Base-by-base conservation (phyloP, 2,113 vertebrate species). In the Formicarius rufipectus region DNA sequence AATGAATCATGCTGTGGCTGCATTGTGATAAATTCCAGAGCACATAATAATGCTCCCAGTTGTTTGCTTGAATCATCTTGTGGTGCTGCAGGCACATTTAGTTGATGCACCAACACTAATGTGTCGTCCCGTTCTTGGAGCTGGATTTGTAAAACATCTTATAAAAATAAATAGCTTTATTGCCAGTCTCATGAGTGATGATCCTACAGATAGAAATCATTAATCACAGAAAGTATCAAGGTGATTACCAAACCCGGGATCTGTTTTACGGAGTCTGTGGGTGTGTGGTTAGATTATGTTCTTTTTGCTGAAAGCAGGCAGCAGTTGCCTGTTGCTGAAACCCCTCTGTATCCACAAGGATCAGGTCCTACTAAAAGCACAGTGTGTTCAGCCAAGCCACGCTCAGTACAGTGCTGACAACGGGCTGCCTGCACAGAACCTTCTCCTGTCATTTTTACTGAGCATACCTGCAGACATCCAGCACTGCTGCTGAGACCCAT, bases 51-150 rank as follows among this genome's bases (percentile, higher is more conserved):
- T 23, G 62, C 52, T 91, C 77, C 50, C 66, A 93, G 84, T 95
- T 96, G 84, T 95, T 96, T 95, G 59, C 73, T 92, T 58, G 85
- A 87, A 73, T 90, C 77, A 73, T 93, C 95, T 91, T 40, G 33
- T 31, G 84, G 88, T 84, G 62, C 52, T 64, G 44, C 53, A 71
- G 0, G 66, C 91, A 79, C 91, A 78, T 94, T 97, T 81, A 96
- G 66, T 58, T 97, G 95, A 96, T 91, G 64, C 28, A 86, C 84
- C 91, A 94, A 78, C 59, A 68, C 68, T 91, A 97, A 97, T 85
- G 89, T 10, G 50, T 71, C 69, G 5, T 81, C 87, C 83, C 5
- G 4, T 95, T 91, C 93, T 95, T n/a, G 88, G 87, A 94, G 74
- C 16, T 67, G 60, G 47, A 80, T 58, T 83, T 89, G 55, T 55